These are phyloP conservation scores for Sturmia bella DNA, from an alignment of 2,888 invertebrate genomes.

Conservation along the genomic window DNA sequence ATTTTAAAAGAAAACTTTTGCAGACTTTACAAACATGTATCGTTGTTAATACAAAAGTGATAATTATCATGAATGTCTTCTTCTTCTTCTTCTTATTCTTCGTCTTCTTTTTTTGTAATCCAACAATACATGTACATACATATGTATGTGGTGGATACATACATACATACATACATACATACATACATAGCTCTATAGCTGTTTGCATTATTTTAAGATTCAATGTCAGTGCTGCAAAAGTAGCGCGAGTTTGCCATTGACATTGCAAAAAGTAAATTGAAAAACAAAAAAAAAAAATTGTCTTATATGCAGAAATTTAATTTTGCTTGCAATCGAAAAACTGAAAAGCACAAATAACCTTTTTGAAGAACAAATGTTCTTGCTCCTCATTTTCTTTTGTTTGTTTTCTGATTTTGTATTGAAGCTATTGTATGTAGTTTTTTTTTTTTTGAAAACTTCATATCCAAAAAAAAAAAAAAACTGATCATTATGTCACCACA, in stretches of 20 bases:
- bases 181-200: neutral
- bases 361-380: conserved; percentile 2
- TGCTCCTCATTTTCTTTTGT: neutral
- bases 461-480: too few species aligned
- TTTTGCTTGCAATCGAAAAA: conserved; percentile 7
- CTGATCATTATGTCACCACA: too few species aligned
- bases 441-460: too few species aligned
- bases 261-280: conserved; percentile 51
- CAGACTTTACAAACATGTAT: too few species aligned
- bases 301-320: conserved; percentile 47
- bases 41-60: too few species aligned
- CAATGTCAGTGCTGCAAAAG: conserved; percentile 62
- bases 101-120: too few species aligned
- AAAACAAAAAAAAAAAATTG: conserved; percentile 34
- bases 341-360: conserved; percentile 26
- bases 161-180: neutral
- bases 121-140: too few species aligned
- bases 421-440: too few species aligned
- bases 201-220: conserved; percentile 24
- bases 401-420: too few species aligned
- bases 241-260: conserved; percentile 64
- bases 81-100: too few species aligned
- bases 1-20: too few species aligned
- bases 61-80: too few species aligned
- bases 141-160: neutral